Conservation (phyloP, 2,113 vertebrate genomes). For the Nibea albiflora region DNA sequence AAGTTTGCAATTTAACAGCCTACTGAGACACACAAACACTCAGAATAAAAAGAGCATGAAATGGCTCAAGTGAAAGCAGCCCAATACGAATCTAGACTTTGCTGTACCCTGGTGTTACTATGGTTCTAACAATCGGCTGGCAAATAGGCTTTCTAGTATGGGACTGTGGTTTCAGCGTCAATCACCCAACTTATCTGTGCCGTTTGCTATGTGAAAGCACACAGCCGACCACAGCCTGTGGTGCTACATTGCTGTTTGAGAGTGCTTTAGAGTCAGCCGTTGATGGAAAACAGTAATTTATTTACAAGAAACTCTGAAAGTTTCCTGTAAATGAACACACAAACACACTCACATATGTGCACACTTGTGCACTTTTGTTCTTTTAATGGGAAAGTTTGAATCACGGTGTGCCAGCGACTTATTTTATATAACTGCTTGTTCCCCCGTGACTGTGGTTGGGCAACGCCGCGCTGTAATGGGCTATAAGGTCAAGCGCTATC, state of each 20-base stretch:
- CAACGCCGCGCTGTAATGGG: constrained; percentile 44
- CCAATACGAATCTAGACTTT: constrained; percentile 13
- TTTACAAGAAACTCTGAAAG: constrained; percentile 36
- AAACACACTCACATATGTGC: not conserved
- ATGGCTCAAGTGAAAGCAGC: constrained; percentile 34
- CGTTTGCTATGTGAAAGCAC: constrained; percentile 44
- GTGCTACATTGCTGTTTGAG: constrained; percentile 43
- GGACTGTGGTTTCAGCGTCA: constrained; percentile 54
- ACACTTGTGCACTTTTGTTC: constrained; percentile 14
- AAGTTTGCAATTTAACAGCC: constrained; percentile 40
- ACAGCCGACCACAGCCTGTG: constrained; percentile 7
- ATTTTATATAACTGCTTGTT: constrained; percentile 40
- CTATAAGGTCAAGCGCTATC: constrained; percentile 73
- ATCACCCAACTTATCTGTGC: constrained; percentile 26
- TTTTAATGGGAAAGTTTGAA: constrained; percentile 22
- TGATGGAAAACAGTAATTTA: constrained; percentile 31
- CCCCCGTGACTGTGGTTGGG: constrained; percentile 49
- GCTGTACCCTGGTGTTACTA: constrained; percentile 32
- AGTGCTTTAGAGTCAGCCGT: constrained; percentile 11
- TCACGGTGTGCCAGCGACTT: not conserved
- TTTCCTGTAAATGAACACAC: constrained; percentile 54
- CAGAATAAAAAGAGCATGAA: constrained; percentile 23
- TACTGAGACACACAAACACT: constrained; percentile 20
- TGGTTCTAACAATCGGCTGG: constrained; percentile 39
- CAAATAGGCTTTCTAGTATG: constrained; percentile 43